Conservation (phyloP, 1,140 invertebrate genomes). For the Plutomurus gul region DNA sequence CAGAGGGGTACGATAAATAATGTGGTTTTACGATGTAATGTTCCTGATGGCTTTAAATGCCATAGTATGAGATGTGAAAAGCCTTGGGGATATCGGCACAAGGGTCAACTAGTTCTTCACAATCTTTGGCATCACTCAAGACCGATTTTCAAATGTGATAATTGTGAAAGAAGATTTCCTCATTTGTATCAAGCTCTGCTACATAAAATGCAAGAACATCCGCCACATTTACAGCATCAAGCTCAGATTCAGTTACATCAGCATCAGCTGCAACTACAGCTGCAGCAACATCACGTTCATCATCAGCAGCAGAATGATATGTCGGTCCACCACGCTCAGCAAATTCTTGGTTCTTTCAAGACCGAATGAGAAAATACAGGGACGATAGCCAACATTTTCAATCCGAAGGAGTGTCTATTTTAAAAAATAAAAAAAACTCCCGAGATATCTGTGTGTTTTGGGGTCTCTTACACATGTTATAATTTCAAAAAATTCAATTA, state of each 20-base stretch:
- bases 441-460: too few species aligned
- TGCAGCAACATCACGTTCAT: not conserved
- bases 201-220: constrained; percentile 53
- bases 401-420: not conserved
- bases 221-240: not conserved
- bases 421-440: too few species aligned
- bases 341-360: not conserved
- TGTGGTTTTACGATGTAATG: not conserved
- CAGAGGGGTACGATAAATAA: not conserved
- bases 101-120: constrained; percentile 45
- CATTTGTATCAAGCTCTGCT: constrained; percentile 60
- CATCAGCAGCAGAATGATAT: not conserved
- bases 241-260: not conserved
- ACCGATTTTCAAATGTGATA: constrained; percentile 58
- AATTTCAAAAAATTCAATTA: too few species aligned
- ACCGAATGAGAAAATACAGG: not conserved
- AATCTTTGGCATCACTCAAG: constrained; percentile 52
- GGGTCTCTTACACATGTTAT: too few species aligned
- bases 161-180: constrained; percentile 57
- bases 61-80: constrained; percentile 55
- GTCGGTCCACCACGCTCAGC: not conserved
- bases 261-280: not conserved
- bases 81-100: not conserved
- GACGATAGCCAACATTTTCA: not conserved
- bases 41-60: constrained; percentile 54